Percentiles rank a stretch among this genome's conserved stretches.
Evolutionary conservation across 1,140 invertebrate genomes (phyloP).

Genomic region (Magallana gigas): DNA sequence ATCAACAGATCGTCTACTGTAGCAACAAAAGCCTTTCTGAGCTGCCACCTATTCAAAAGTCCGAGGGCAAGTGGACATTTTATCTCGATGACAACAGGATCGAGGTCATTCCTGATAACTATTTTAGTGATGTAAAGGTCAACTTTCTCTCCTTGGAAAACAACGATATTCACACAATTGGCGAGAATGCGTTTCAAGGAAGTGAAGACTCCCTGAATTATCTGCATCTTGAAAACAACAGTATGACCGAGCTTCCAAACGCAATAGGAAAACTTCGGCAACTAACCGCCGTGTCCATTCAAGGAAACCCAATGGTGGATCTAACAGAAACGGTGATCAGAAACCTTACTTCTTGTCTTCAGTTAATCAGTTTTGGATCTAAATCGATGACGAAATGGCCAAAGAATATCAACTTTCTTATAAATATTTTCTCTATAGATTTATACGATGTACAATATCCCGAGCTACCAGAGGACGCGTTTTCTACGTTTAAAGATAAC

Average conservation of each 20-base stretch:
- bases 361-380: background rate
- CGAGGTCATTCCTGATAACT: background rate
- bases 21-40: no score
- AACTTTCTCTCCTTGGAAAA: background rate
- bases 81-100: no score
- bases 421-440: background rate
- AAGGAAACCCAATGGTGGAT: background rate
- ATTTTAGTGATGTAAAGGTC: background rate
- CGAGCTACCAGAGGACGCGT: background rate
- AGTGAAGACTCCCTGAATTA: background rate
- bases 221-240: slow-evolving; percentile 6
- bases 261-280: background rate
- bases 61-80: no score
- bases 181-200: background rate
- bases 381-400: slow-evolving; percentile 11
- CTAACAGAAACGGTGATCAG: background rate
- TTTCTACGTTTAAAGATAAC: background rate
- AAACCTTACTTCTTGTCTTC: background rate
- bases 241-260: background rate
- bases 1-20: no score
- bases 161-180: background rate
- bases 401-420: background rate
- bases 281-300: background rate
- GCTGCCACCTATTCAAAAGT: no score
- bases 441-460: slow-evolving; percentile 3